phyloP scores from a whole-genome alignment of 2,113 vertebrate species.

The Amblyopsis rosae region DNA sequence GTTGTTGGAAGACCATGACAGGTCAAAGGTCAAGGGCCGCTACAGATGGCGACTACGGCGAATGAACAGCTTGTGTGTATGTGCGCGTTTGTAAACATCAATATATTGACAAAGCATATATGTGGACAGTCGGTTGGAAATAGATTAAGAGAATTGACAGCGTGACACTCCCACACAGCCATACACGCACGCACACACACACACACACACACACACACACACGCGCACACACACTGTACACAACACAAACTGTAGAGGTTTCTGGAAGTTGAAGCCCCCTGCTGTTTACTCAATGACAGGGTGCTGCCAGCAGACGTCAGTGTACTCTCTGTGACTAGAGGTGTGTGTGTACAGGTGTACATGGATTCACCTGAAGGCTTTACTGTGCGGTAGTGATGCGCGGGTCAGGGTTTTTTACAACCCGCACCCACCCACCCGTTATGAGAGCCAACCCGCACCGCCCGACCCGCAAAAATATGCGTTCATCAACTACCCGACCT shows the following conservation, averaged over 20 bases:
- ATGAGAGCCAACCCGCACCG: too few species aligned
- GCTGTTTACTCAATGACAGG: too few species aligned
- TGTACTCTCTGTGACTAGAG: too few species aligned
- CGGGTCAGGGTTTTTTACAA: too few species aligned
- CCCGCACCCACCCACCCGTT: too few species aligned
- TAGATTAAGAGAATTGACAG: neutral
- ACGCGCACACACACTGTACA: conserved; percentile 13
- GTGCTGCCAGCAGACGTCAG: too few species aligned
- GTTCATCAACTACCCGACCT: too few species aligned
- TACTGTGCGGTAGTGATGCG: too few species aligned
- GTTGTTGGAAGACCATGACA: neutral
- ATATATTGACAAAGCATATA: conserved; percentile 2
- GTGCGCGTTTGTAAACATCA: neutral
- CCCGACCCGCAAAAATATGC: too few species aligned
- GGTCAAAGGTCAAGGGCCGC: neutral
- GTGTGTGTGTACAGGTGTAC: too few species aligned
- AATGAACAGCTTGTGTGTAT: conserved; percentile 1
- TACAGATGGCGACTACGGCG: neutral
- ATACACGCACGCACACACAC: neutral
- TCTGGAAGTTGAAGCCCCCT: too few species aligned
- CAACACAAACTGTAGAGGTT: neutral
- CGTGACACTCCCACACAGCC: neutral
- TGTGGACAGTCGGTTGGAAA: neutral
- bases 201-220: conserved; percentile 25
- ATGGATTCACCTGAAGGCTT: too few species aligned